Base-by-base conservation (phyloP, 2,888 invertebrate genomes). In the Cryptocephalus primarius region DNA sequence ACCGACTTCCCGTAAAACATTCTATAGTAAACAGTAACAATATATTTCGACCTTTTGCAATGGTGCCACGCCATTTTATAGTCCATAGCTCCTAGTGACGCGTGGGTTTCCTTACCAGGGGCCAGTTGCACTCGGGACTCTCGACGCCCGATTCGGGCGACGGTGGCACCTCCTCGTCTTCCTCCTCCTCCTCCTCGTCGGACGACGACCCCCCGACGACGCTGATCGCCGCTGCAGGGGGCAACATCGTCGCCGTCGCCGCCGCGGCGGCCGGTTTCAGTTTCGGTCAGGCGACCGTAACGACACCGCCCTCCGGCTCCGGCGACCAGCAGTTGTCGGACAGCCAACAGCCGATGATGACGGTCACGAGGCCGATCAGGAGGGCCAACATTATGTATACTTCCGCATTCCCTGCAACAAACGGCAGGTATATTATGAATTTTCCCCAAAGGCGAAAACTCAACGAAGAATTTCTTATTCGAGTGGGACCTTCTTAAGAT, bases 291-390 rank as follows among this genome's bases (percentile, higher is more conserved):
- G 82, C 82, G 65, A 80, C 75, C 60, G 80, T 79, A 61, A 80
- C 70, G 48, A 75, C 71, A 62, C 78, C 77, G 62, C 82, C 81
- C 43, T 72, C 72, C 48, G 83, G 83, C 66, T 83, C 83, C 55
- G 83, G 83, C 46, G 83, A 83, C 83, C 83, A 84, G 69, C 83
- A 83, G 72, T 83, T 84, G 77, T 84, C 83, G 34, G 82, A 82
- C 48, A 84, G 73, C 83, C 83, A 84, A 71, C 83, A 84, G 58
- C 83, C 83, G 59, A 84, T 80, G 57, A 83, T 82, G 48, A 83
- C 83, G 10, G 83, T 83, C 60, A 83, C 77, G 63, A 83, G 75
- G 42, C 83, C 83, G 65, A 84, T 84, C 60, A 83, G 72, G 54
- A 84, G 72, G 36, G 83, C 83, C 61, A 84, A 67, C 67, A 83